phyloP scores from a whole-genome alignment of 2,113 vertebrate genomes.

The Nibea coibor region DNA sequence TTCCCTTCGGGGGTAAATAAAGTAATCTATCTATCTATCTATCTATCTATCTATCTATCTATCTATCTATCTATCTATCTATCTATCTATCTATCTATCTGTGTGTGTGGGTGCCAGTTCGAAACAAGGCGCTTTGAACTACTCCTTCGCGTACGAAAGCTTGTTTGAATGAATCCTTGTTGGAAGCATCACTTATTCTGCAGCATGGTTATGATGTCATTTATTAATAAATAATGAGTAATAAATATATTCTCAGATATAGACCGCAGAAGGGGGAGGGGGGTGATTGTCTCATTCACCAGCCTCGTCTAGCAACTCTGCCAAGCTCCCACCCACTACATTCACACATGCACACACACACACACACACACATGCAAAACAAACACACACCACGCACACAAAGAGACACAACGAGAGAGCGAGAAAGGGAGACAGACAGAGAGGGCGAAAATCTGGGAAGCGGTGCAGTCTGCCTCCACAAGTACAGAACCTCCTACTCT shows the following conservation, averaged over 20 bases:
- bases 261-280: slow-evolving; percentile 57
- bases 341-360: slow-evolving; percentile 43
- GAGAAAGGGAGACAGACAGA: slow-evolving; percentile 71
- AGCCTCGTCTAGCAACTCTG: slow-evolving; percentile 68
- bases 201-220: slow-evolving; percentile 63
- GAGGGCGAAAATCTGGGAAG: slow-evolving; percentile 71
- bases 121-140: slow-evolving; percentile 38
- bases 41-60: too few species aligned
- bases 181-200: slow-evolving; percentile 39
- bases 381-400: slow-evolving; percentile 57
- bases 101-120: slow-evolving; percentile 52
- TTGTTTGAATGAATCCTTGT: slow-evolving; percentile 62
- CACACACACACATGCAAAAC: slow-evolving; percentile 42
- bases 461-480: slow-evolving; percentile 71
- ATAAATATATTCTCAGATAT: slow-evolving; percentile 65
- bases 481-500: slow-evolving; percentile 77
- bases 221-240: slow-evolving; percentile 76
- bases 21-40: too few species aligned
- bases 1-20: too few species aligned
- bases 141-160: slow-evolving; percentile 42
- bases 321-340: slow-evolving; percentile 75
- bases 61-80: too few species aligned
- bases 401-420: slow-evolving; percentile 58
- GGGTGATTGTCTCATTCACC: slow-evolving; percentile 74
- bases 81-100: too few species aligned